phyloP scores from a whole-genome alignment of 2,888 invertebrate genomes.

The Rutpela maculata region DNA sequence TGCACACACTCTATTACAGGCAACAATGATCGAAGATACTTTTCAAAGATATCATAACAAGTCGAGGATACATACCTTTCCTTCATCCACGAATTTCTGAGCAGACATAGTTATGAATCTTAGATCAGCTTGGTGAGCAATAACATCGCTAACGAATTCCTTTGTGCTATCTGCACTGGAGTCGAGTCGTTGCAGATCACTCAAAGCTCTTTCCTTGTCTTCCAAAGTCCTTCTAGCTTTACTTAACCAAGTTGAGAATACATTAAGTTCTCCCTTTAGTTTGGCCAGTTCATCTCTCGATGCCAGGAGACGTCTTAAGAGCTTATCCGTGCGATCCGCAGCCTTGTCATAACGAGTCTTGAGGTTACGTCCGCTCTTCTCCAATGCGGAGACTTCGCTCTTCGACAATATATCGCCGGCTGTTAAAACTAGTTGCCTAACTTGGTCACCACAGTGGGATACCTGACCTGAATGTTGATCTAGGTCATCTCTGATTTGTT shows the following conservation, averaged over 20 bases:
- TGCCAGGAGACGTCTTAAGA: constrained; percentile 84
- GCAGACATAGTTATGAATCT: constrained; percentile 97
- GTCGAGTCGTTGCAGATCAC: constrained; percentile 83
- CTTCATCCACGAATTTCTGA: constrained; percentile 96
- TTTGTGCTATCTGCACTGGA: constrained; percentile 87
- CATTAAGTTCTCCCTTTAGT: constrained; percentile 86
- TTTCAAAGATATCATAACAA: no score
- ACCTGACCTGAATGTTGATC: constrained; percentile 91
- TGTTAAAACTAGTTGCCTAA: constrained; percentile 91
- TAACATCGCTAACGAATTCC: constrained; percentile 94
- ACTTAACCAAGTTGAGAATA: constrained; percentile 91
- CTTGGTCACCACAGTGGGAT: constrained; percentile 90
- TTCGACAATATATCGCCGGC: constrained; percentile 94
- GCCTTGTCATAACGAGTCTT: constrained; percentile 89
- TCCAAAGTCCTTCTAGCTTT: constrained; percentile 86
- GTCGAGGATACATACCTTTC: constrained; percentile 84
- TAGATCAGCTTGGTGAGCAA: constrained; percentile 96
- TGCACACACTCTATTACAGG: no score
- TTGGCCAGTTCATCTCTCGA: constrained; percentile 93
- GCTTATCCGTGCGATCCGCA: constrained; percentile 86
- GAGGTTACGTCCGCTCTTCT: constrained; percentile 89
- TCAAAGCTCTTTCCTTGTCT: constrained; percentile 89
- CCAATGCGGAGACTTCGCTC: constrained; percentile 91
- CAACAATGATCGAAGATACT: no score
- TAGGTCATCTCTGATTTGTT: constrained; percentile 93